Conservation (phyloP, 2,888 invertebrate genomes). For the Suillia variegata region DNA sequence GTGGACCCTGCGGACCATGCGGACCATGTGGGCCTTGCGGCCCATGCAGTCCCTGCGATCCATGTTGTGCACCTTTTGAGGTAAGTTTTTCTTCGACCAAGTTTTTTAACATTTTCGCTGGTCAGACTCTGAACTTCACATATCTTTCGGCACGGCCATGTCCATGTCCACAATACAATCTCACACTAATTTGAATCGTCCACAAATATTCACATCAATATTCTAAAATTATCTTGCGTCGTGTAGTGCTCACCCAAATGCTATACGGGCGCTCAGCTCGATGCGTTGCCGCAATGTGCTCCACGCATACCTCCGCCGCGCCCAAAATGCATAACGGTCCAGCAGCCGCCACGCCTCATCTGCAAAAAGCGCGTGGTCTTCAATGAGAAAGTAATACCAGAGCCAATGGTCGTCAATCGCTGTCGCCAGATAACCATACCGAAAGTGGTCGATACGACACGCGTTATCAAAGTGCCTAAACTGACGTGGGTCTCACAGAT, state of each 20-base stretch:
- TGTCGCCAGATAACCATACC: slow-evolving; percentile 54
- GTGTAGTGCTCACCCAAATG: slow-evolving; percentile 53
- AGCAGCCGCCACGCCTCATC: slow-evolving; percentile 54
- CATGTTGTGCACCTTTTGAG: slow-evolving; percentile 57
- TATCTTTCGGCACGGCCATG: neutral
- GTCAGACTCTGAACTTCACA: slow-evolving; percentile 19
- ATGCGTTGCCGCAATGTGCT: slow-evolving; percentile 54
- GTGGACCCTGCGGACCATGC: slow-evolving; percentile 26
- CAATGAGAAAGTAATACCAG: slow-evolving; percentile 51
- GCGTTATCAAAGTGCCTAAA: slow-evolving; percentile 53
- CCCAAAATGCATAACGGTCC: slow-evolving; percentile 55
- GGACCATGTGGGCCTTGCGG: slow-evolving; percentile 32
- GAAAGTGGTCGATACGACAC: slow-evolving; percentile 53
- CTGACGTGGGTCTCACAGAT: slow-evolving; percentile 54
- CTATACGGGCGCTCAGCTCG: slow-evolving; percentile 51
- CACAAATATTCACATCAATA: slow-evolving; percentile 1
- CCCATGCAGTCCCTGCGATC: slow-evolving; percentile 51
- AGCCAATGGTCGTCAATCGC: slow-evolving; percentile 53
- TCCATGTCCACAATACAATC: neutral
- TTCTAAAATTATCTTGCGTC: neutral
- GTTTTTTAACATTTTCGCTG: slow-evolving; percentile 14
- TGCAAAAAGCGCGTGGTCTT: slow-evolving; percentile 56
- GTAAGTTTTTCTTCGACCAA: slow-evolving; percentile 39
- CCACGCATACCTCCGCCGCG: slow-evolving; percentile 50
- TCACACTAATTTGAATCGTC: neutral